A percentile compares a stretch with the other conserved stretches of the same genome.
Evolutionary conservation across 2,888 invertebrate genomes (phyloP).

Genomic region (Anagyrus pseudococci): DNA sequence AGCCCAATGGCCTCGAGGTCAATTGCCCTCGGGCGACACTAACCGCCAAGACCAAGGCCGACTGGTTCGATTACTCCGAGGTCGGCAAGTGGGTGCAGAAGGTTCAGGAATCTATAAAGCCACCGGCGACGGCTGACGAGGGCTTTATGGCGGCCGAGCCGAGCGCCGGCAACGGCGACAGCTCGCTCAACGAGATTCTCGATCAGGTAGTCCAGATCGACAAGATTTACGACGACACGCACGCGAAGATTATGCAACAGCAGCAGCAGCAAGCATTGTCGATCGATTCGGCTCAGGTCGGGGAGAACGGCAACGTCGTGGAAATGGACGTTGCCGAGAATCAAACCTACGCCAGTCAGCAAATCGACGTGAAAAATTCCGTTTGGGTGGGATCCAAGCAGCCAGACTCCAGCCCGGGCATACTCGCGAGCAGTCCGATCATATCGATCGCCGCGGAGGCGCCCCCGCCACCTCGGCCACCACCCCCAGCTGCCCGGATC

Average conservation of each 20-base stretch:
- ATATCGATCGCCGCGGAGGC: slow-evolving; percentile 11
- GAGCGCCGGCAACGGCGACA: slow-evolving; percentile 47
- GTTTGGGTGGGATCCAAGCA: slow-evolving; percentile 60
- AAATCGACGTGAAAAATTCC: slow-evolving; percentile 86
- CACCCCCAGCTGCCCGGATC: slow-evolving; percentile 41
- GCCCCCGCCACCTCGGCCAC: slow-evolving; percentile 47
- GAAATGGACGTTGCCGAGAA: slow-evolving; percentile 76
- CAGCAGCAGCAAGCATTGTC: slow-evolving; percentile 41
- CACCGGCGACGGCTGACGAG: background rate
- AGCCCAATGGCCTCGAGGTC: slow-evolving; percentile 1
- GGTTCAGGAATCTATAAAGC: slow-evolving; percentile 16
- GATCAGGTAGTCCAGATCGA: slow-evolving; percentile 82
- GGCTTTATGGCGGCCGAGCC: background rate
- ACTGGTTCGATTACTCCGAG: slow-evolving; percentile 55
- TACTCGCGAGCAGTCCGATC: slow-evolving; percentile 58
- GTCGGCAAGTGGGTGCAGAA: slow-evolving; percentile 51
- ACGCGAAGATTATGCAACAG: slow-evolving; percentile 65
- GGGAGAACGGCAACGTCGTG: slow-evolving; percentile 44
- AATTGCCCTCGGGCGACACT: background rate
- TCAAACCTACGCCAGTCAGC: slow-evolving; percentile 83
- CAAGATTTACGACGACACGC: slow-evolving; percentile 80
- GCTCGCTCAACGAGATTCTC: slow-evolving; percentile 74
- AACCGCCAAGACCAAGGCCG: slow-evolving; percentile 44
- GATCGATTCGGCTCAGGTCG: too few species aligned
- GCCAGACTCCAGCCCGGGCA: slow-evolving; percentile 43